Conservation (phyloP, 2,888 invertebrate species). For the Acleris sparsana region DNA sequence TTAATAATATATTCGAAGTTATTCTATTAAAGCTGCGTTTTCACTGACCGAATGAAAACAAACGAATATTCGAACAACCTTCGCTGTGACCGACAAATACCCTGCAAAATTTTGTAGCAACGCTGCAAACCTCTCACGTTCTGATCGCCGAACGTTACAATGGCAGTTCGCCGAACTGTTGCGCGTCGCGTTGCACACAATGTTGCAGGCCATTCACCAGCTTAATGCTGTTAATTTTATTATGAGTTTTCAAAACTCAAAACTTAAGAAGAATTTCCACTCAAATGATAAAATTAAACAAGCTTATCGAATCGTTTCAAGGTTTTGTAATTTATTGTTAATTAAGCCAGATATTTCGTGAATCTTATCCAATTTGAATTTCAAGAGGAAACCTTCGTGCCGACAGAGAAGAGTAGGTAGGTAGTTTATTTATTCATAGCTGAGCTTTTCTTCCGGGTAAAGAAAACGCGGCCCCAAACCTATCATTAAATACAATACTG, state of each 20-base stretch:
- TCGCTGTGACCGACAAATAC: conserved; percentile 15
- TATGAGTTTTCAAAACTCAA: conserved; percentile 18
- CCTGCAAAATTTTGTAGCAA: conserved; percentile 9
- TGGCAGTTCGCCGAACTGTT: conserved; percentile 24
- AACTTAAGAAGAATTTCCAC: conserved; percentile 19
- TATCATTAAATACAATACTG: conserved; percentile 75
- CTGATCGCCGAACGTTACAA: background rate
- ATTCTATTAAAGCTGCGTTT: conserved; percentile 35
- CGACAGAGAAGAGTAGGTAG: conserved; percentile 25
- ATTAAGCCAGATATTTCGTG: conserved; percentile 3
- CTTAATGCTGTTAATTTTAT: conserved; percentile 5
- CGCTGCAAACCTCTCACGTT: background rate
- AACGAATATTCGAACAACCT: conserved; percentile 18
- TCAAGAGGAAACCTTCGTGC: conserved; percentile 21
- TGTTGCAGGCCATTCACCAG: conserved; percentile 15
- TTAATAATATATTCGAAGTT: conserved; percentile 13
- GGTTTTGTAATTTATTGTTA: conserved; percentile 6
- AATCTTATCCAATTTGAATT: conserved; percentile 33
- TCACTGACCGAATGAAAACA: conserved; percentile 35
- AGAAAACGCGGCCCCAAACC: conserved; percentile 40
- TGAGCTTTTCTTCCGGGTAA: conserved; percentile 30
- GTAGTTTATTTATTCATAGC: conserved; percentile 17
- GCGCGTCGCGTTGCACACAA: conserved; percentile 13
- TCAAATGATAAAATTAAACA: conserved; percentile 26
- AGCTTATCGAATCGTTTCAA: conserved; percentile 19